These are phyloP conservation scores for Pachyuromys duprasi DNA, from an alignment of 2,797 vertebrate genomes.

Conservation along the genomic window DNA sequence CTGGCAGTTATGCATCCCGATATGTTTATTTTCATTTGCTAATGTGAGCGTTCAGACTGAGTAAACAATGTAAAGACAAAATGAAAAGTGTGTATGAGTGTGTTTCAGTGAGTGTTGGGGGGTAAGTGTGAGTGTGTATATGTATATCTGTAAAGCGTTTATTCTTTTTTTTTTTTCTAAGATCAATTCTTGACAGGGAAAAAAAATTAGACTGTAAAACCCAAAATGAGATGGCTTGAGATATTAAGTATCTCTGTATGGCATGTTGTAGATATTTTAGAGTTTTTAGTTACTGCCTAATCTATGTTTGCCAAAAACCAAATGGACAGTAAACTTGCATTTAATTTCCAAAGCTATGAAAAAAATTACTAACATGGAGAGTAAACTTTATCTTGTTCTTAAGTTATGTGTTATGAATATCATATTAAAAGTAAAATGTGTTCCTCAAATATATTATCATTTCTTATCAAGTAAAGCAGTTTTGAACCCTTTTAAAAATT, in stretches of 20 bases:
- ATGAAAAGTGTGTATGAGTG: background rate
- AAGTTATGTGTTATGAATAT: slow-evolving; percentile 36
- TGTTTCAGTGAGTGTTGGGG: background rate
- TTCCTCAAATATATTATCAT: slow-evolving; percentile 2
- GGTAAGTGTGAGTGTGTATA: background rate
- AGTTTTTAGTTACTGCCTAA: background rate
- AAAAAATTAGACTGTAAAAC: slow-evolving; percentile 19
- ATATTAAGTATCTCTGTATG: background rate
- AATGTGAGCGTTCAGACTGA: background rate
- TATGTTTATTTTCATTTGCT: slow-evolving; percentile 19
- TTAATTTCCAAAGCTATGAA: slow-evolving; percentile 59
- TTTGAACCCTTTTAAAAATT: background rate
- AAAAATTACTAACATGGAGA: background rate
- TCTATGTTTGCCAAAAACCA: slow-evolving; percentile 18
- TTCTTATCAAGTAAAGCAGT: slow-evolving; percentile 22
- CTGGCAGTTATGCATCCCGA: background rate
- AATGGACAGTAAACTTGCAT: slow-evolving; percentile 17
- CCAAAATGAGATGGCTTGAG: slow-evolving; percentile 52
- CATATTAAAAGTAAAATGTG: background rate
- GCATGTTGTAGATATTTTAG: slow-evolving; percentile 15
- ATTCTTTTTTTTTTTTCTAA: slow-evolving; percentile 20
- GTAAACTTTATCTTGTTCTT: background rate
- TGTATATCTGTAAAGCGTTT: background rate
- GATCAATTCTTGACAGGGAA: slow-evolving; percentile 13
- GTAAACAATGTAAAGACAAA: slow-evolving; percentile 31